Evolutionary conservation across 2,888 invertebrate genomes (phyloP), one percentile per base, ranked within the genome.

Genomic region (Phlogophora meticulosa): DNA sequence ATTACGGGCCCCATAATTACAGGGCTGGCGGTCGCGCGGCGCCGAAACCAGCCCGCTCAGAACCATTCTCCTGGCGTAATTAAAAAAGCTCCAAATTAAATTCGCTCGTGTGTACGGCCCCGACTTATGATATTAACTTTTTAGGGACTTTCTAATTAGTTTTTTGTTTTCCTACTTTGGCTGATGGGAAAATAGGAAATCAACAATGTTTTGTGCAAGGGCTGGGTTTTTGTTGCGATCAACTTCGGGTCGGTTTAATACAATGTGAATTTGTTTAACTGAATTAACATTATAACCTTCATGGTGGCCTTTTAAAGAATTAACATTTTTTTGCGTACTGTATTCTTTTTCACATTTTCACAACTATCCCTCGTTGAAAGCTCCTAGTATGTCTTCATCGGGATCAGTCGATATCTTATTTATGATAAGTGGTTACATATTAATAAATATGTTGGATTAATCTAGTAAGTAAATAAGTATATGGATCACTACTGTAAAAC

Each of bases 71-170:
- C 93, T 88, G 92, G 90, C 93, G 90, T 95, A 95, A 95, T 95
- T 95, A 95, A 95, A 95, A 95, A 95, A 92, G 93, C 91, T 95
- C 94, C 92, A 94, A 95, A 95, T 95, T 94, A 95, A 95, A 95
- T 95, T 95, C 93, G 95, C 95, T 94, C 91, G 93, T 94, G 92
- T 93, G 89, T 91, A 91, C 91, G 87, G 87, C 85, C 87, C 91
- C 91, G 93, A 90, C 93, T 94, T 94, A 94, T 93, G 92, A 93
- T 94, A 93, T 93, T 93, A 93, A 93, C 93, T 94, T 95, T 95
- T 95, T 94, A 92, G 92, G 91, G 88, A 90, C 93, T 95, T 94
- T 94, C 95, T 95, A 93, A 94, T 95, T 93, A 92, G 91, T 92
- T 93, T 93, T 91, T 87, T 92, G 91, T 91, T 91, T 89, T 88